Conservation (phyloP, 2,888 invertebrate genomes). For the Netelia virgata region DNA sequence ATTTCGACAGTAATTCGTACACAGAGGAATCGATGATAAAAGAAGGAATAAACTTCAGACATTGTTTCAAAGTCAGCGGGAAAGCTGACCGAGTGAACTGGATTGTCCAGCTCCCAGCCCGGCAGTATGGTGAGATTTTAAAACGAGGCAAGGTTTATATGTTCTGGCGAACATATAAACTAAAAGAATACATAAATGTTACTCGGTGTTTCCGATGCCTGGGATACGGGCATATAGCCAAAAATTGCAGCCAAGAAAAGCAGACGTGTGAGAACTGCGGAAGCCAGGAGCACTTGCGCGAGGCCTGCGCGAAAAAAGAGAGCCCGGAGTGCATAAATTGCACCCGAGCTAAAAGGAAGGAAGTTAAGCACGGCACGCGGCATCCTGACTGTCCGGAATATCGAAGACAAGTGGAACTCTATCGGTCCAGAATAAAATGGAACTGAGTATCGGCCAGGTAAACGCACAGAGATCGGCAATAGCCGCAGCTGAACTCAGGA, state of each 20-base stretch:
- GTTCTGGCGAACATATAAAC: background rate
- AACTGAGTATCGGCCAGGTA: background rate
- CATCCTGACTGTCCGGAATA: constrained; percentile 17
- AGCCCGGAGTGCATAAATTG: constrained; percentile 4
- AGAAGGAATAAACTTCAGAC: background rate
- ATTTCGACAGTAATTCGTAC: background rate
- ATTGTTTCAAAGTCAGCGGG: background rate
- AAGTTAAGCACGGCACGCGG: background rate
- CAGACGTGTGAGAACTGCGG: constrained; percentile 22
- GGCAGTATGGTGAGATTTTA: background rate
- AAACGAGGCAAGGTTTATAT: background rate
- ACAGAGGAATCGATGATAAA: background rate
- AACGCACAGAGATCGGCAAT: too few relatives aligned
- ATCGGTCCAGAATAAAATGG: background rate
- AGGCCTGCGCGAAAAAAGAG: background rate
- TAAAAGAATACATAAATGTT: background rate
- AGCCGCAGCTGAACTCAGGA: too few relatives aligned
- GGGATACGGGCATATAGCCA: constrained; percentile 24
- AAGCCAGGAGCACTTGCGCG: background rate
- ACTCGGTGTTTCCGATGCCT: constrained; percentile 43
- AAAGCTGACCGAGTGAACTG: background rate
- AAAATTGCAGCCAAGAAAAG: background rate
- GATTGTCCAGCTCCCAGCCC: constrained; percentile 5
- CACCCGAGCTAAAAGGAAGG: background rate
- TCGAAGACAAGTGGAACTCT: background rate